Percentiles rank a stretch among this genome's conserved stretches.
These are phyloP conservation scores for Pygmarrhopalites habei DNA, from an alignment of 1,140 invertebrate species.

Conservation along the genomic window DNA sequence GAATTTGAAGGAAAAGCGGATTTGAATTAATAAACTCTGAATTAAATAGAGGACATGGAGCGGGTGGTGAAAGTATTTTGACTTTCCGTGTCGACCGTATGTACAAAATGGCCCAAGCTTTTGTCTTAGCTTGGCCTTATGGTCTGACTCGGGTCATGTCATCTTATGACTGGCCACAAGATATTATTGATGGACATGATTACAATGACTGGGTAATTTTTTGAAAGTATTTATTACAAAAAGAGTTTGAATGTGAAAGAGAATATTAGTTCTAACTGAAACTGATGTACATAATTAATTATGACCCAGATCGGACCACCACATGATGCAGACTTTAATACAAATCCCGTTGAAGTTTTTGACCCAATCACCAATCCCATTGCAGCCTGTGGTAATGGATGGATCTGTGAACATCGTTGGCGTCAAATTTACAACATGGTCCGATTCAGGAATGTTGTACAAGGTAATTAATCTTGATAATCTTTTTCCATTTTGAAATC, in stretches of 20 bases:
- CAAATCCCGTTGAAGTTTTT: conserved; percentile 57
- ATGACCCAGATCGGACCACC: conserved; percentile 57
- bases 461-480: too few species aligned
- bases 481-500: too few species aligned
- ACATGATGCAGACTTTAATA: conserved; percentile 54
- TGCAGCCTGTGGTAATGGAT: conserved; percentile 64
- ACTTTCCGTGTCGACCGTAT: conserved; percentile 53
- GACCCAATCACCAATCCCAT: conserved; percentile 55
- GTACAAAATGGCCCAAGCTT: conserved; percentile 56
- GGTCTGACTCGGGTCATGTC: conserved; percentile 41
- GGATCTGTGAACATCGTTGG: conserved; percentile 87
- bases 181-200: conserved; percentile 21
- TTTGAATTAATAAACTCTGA: too few species aligned
- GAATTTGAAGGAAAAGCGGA: too few species aligned
- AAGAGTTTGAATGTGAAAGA: too few species aligned
- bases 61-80: conserved; percentile 50
- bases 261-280: too few species aligned
- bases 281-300: too few species aligned
- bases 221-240: neutral
- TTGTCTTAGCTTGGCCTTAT: conserved; percentile 54
- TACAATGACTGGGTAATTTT: conserved; percentile 16
- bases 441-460: conserved; percentile 59
- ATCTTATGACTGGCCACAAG: conserved; percentile 45
- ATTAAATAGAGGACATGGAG: conserved; percentile 44
- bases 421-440: conserved; percentile 69